Conservation (phyloP, 2,113 vertebrate genomes). For the Chiloscyllium plagiosum region DNA sequence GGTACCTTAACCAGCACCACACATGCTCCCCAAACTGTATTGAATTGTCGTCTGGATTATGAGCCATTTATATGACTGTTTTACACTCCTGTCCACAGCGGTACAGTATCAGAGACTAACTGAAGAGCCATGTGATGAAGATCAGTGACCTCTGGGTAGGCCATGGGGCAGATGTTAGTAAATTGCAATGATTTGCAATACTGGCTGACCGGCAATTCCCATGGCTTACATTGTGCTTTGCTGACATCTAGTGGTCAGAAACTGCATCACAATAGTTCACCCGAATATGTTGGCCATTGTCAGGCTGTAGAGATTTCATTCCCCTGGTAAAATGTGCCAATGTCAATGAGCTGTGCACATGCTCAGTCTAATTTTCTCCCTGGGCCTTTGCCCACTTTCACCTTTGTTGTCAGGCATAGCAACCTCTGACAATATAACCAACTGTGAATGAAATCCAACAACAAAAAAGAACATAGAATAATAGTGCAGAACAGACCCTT, state of each 20-base stretch:
- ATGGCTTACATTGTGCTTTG: background rate
- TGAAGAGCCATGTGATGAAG: background rate
- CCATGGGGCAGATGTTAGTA: background rate
- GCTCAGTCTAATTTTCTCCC: background rate
- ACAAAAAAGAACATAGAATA: background rate
- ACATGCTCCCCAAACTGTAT: background rate
- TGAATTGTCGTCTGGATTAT: background rate
- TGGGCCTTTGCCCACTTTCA: too few relatives aligned
- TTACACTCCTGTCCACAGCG: background rate
- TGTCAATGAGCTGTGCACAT: background rate
- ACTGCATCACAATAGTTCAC: background rate
- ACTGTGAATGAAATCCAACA: background rate
- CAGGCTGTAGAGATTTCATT: background rate
- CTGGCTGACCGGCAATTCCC: background rate
- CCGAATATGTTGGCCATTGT: background rate
- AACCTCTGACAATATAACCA: background rate
- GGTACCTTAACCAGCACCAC: background rate
- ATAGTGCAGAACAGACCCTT: too few relatives aligned
- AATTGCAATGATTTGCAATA: background rate
- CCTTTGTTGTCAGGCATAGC: too few relatives aligned
- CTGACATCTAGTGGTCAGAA: background rate
- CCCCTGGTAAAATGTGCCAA: too few relatives aligned
- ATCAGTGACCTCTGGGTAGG: background rate
- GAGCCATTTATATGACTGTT: background rate
- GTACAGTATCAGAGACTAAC: background rate